phyloP scores from a whole-genome alignment of 2,888 invertebrate genomes.

The Matsumyia berberina region DNA sequence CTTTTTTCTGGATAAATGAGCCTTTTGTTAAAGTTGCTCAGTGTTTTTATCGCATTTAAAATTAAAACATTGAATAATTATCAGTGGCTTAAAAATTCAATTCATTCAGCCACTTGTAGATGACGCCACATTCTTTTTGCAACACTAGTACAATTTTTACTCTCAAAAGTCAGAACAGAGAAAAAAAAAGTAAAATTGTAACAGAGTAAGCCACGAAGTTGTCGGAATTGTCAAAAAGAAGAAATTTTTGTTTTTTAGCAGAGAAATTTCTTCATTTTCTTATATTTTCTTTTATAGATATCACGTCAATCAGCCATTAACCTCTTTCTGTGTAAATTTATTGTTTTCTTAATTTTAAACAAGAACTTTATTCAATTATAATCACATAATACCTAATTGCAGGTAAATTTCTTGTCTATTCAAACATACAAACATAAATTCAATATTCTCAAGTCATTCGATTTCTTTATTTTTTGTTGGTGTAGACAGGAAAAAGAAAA shows the following conservation, averaged over 20 bases:
- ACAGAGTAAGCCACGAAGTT: constrained; percentile 50
- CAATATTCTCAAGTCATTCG: constrained; percentile 63
- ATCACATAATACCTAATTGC: constrained; percentile 37
- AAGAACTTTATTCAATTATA: constrained; percentile 13
- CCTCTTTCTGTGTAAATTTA: constrained; percentile 52
- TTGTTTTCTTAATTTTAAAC: constrained; percentile 20
- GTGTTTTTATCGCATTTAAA: not conserved
- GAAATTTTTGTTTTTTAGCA: constrained; percentile 67
- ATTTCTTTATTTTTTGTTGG: constrained; percentile 54
- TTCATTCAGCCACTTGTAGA: not conserved
- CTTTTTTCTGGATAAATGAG: too few species aligned
- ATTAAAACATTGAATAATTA: too few species aligned
- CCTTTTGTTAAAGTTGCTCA: too few species aligned
- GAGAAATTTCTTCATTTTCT: constrained; percentile 62
- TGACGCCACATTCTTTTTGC: not conserved
- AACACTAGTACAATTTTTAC: constrained; percentile 42
- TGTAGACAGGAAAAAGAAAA: not conserved
- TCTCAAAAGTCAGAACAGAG: too few species aligned
- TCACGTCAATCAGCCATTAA: constrained; percentile 43
- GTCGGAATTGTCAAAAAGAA: constrained; percentile 67
- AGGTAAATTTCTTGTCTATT: constrained; percentile 33
- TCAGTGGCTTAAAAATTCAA: too few species aligned
- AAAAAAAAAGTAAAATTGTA: constrained; percentile 48
- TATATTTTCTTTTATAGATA: constrained; percentile 62
- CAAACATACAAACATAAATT: constrained; percentile 7